phyloP scores from a whole-genome alignment of 2,888 invertebrate species.

The Pachydiplax longipennis region DNA sequence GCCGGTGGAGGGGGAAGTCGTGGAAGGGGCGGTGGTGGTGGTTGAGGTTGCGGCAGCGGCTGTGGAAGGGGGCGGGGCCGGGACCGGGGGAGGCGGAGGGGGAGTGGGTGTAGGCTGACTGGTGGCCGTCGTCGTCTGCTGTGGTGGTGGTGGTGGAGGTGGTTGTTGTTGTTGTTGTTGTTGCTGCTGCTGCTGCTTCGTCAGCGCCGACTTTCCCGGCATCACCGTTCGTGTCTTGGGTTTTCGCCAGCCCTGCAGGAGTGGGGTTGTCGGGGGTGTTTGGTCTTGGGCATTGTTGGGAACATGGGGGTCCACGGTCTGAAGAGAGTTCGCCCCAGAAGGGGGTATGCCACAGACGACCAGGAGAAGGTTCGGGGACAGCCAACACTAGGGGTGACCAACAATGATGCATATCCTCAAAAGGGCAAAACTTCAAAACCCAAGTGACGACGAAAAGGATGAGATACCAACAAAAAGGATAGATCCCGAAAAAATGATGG shows the following conservation, averaged over 20 bases:
- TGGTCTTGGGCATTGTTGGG: slow-evolving; percentile 33
- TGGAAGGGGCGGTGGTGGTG: slow-evolving; percentile 59
- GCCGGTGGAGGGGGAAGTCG: slow-evolving; percentile 51
- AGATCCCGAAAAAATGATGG: slow-evolving; percentile 15
- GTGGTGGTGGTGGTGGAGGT: slow-evolving; percentile 33
- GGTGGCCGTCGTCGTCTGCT: slow-evolving; percentile 50
- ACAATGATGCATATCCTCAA: slow-evolving; percentile 39
- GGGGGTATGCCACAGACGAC: slow-evolving; percentile 43
- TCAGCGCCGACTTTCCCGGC: slow-evolving; percentile 62
- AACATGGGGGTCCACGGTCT: slow-evolving; percentile 43
- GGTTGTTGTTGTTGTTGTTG: slow-evolving; percentile 50
- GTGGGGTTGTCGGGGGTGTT: slow-evolving; percentile 39
- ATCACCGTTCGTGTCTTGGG: slow-evolving; percentile 79
- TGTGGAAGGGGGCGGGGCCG: slow-evolving; percentile 58
- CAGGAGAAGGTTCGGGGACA: slow-evolving; percentile 45
- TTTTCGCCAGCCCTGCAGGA: slow-evolving; percentile 76
- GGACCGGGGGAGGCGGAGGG: slow-evolving; percentile 56
- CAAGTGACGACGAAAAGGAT: slow-evolving; percentile 17
- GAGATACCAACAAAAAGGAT: slow-evolving; percentile 31
- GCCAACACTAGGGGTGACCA: slow-evolving; percentile 36
- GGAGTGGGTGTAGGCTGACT: slow-evolving; percentile 57
- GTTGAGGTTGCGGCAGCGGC: slow-evolving; percentile 55
- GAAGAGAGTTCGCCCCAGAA: slow-evolving; percentile 33
- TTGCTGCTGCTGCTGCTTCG: slow-evolving; percentile 58
- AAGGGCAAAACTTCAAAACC: slow-evolving; percentile 43